Conservation (phyloP, 2,113 vertebrate genomes). For the Conger conger region DNA sequence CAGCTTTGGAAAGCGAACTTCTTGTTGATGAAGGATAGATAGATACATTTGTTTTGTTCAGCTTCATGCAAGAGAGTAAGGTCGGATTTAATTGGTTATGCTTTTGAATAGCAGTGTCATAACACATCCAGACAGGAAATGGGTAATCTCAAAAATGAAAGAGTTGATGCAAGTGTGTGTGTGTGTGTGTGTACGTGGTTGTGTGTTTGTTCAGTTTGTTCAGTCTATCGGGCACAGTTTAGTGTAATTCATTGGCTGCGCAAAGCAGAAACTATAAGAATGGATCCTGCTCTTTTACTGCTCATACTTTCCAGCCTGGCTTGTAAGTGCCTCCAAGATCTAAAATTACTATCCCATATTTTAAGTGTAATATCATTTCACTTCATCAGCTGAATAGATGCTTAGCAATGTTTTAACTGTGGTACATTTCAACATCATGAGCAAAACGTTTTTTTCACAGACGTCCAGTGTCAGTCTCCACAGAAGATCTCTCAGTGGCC, state of each 20-base stretch:
- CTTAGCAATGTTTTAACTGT: background rate
- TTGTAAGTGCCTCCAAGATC: background rate
- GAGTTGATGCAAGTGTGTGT: background rate
- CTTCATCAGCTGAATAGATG: background rate
- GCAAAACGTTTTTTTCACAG: background rate
- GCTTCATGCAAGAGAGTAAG: too few relatives aligned
- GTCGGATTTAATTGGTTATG: background rate
- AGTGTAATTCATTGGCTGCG: background rate
- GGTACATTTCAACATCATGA: background rate
- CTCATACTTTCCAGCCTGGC: background rate
- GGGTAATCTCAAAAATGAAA: background rate
- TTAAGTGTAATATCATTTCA: too few relatives aligned
- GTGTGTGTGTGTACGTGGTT: background rate
- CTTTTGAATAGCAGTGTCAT: background rate
- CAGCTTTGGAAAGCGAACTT: too few relatives aligned
- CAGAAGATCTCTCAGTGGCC: conserved; percentile 5
- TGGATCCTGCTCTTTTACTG: background rate
- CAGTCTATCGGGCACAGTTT: too few relatives aligned
- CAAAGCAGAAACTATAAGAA: background rate
- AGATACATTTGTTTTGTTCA: background rate
- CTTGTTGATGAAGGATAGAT: too few relatives aligned
- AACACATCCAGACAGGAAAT: background rate
- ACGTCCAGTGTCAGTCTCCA: background rate
- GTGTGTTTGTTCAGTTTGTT: background rate
- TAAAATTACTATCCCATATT: too few relatives aligned